Evolutionary conservation across 2,113 vertebrate species (phyloP).

Genomic region (Lepus americanus): DNA sequence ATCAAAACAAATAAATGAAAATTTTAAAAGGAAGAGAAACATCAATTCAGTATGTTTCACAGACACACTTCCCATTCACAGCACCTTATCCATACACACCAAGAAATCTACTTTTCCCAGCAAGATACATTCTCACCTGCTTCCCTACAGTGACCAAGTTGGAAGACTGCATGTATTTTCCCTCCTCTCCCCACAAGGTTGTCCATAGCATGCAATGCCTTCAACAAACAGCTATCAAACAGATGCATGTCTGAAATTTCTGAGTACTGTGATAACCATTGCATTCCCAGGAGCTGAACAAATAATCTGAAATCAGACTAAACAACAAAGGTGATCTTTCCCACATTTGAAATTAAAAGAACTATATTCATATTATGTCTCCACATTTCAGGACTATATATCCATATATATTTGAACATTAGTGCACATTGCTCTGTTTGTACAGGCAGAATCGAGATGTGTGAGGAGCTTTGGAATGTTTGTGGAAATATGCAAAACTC

Average conservation of each 20-base stretch:
- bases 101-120: background rate
- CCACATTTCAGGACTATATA: background rate
- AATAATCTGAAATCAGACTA: slow-evolving; percentile 2
- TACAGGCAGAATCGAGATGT: background rate
- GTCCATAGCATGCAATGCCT: background rate
- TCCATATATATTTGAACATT: background rate
- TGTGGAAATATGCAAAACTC: too few species aligned
- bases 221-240: background rate
- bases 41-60: background rate
- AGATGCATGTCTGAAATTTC: background rate
- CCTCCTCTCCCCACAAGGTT: background rate
- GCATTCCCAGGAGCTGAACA: background rate
- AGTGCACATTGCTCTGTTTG: background rate
- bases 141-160: background rate
- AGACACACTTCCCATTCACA: background rate
- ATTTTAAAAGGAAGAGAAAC: too few species aligned
- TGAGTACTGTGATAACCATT: background rate
- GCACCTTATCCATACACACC: background rate
- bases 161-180: background rate
- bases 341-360: slow-evolving; percentile 34
- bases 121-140: background rate
- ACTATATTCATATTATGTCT: background rate
- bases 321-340: background rate
- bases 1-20: too few species aligned
- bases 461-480: too few species aligned